Percentiles rank a stretch among this genome's conserved stretches.
These are phyloP conservation scores for Aphodius sticticus DNA, from an alignment of 2,888 invertebrate genomes.

Conservation along the genomic window DNA sequence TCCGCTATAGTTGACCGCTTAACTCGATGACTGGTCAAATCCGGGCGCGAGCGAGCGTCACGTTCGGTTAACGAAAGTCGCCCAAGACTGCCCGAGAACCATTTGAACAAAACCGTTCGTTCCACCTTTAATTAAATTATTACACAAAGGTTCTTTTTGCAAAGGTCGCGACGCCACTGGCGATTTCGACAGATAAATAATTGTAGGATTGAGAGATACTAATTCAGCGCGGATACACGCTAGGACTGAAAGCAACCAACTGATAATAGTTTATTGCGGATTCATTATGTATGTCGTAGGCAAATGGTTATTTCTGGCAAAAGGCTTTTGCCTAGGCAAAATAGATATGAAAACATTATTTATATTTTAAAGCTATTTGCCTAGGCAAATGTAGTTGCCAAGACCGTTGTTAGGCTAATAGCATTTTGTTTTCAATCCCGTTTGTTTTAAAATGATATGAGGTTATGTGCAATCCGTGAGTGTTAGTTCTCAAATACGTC, in stretches of 20 bases:
- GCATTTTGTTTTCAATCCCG: no score
- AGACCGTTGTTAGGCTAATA: no score
- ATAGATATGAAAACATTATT: no score
- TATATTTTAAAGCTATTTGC: no score
- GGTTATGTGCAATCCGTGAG: no score
- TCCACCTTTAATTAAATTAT: constrained; percentile 4
- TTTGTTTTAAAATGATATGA: no score
- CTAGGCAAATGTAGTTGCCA: no score
- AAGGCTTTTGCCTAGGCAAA: no score
- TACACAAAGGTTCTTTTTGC: constrained; percentile 4
- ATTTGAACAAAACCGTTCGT: background rate
- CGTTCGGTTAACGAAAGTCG: background rate
- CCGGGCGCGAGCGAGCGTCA: background rate
- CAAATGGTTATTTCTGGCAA: no score
- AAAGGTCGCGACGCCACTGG: background rate
- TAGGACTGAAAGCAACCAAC: background rate
- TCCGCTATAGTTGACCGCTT: background rate
- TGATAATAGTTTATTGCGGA: no score
- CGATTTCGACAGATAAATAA: background rate
- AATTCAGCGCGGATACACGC: background rate
- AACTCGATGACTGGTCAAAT: constrained; percentile 4
- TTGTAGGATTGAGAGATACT: background rate
- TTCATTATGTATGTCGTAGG: no score
- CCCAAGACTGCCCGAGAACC: background rate
- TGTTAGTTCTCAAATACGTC: no score